Conservation (phyloP, 1,140 invertebrate genomes). For the Lepidurus packardi region DNA sequence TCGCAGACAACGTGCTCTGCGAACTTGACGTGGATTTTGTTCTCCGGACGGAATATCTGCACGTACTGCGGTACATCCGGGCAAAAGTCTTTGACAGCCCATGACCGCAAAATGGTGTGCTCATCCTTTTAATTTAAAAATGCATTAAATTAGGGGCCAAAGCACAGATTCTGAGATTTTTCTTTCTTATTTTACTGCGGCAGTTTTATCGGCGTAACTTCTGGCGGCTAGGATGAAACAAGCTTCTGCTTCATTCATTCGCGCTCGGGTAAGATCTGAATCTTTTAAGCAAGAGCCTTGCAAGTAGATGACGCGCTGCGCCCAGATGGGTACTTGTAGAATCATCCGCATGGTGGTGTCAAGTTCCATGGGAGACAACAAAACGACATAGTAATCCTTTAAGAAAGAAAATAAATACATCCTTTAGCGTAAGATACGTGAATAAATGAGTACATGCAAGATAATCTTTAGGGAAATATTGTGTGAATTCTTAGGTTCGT, state of each 20-base stretch:
- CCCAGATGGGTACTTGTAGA: constrained; percentile 95
- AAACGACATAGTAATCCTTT: constrained; percentile 92
- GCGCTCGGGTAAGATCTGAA: constrained; percentile 81
- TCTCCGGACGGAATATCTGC: constrained; percentile 95
- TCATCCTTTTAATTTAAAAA: constrained; percentile 61
- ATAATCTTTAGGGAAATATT: too few species aligned
- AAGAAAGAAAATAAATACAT: constrained; percentile 35
- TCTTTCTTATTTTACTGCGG: constrained; percentile 60
- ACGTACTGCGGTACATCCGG: constrained; percentile 94
- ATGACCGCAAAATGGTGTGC: constrained; percentile 92
- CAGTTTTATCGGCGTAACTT: constrained; percentile 94
- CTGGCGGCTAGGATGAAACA: constrained; percentile 90
- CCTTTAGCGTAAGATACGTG: too few species aligned
- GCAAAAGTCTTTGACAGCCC: constrained; percentile 97
- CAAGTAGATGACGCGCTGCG: constrained; percentile 94
- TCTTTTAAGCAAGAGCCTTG: constrained; percentile 92
- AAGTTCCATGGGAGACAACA: constrained; percentile 93
- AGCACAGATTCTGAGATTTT: constrained; percentile 23
- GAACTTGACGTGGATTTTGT: constrained; percentile 97
- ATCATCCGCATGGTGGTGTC: constrained; percentile 97
- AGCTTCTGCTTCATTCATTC: constrained; percentile 94
- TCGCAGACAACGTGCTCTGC: constrained; percentile 96
- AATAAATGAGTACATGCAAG: too few species aligned
- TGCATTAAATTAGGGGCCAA: not conserved
- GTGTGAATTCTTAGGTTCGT: too few species aligned